Evolutionary conservation across 2,888 invertebrate species (phyloP).

Genomic region (Apoderus coryli): DNA sequence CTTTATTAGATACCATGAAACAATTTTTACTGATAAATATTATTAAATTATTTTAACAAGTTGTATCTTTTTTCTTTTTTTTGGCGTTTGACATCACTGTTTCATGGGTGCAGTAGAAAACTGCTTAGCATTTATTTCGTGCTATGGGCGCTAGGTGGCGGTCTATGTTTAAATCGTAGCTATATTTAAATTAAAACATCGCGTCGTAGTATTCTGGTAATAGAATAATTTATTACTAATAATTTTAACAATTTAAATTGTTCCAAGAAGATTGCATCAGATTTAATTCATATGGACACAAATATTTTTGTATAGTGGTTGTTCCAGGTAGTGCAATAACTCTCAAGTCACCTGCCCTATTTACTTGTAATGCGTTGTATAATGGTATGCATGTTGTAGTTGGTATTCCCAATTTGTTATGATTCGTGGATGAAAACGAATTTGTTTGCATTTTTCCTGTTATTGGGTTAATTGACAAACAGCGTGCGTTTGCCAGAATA

Average conservation of each 20-base stretch:
- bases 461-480: slow-evolving; percentile 47
- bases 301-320: slow-evolving; percentile 37
- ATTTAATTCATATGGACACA: slow-evolving; percentile 38
- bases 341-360: slow-evolving; percentile 39
- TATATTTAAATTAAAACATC: too few species aligned
- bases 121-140: too few species aligned
- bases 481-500: slow-evolving; percentile 46
- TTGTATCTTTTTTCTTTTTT: too few species aligned
- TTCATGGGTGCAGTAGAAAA: too few species aligned
- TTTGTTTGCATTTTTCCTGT: slow-evolving; percentile 46
- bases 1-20: too few species aligned
- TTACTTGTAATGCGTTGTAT: slow-evolving; percentile 43
- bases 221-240: too few species aligned
- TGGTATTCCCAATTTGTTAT: slow-evolving; percentile 22
- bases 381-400: slow-evolving; percentile 26
- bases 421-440: slow-evolving; percentile 24
- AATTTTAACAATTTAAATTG: slow-evolving; percentile 20
- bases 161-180: too few species aligned
- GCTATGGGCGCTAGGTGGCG: too few species aligned
- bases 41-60: too few species aligned
- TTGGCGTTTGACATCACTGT: too few species aligned
- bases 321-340: slow-evolving; percentile 39
- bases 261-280: slow-evolving; percentile 34
- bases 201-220: too few species aligned
- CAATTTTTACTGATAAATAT: too few species aligned